Evolutionary conservation across 2,797 vertebrate species (phyloP).

Genomic region (Coilia nasus): DNA sequence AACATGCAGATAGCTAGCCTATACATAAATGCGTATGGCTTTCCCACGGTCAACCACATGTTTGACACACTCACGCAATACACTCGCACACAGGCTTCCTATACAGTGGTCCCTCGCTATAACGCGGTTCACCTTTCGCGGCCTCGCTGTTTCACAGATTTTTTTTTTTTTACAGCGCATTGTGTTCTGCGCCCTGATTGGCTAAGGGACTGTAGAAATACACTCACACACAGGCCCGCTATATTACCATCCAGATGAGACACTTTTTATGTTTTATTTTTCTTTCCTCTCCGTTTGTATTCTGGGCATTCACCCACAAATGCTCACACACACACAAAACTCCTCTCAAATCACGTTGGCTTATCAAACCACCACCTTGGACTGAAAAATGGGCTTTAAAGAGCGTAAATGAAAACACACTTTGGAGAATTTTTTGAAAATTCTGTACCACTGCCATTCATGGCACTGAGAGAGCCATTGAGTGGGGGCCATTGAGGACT

Average conservation of each 20-base stretch:
- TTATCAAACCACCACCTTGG: conserved; percentile 26
- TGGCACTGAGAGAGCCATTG: not conserved
- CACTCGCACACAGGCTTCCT: too few relatives aligned
- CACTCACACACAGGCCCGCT: not conserved
- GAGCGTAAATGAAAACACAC: conserved; percentile 8
- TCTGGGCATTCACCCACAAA: not conserved
- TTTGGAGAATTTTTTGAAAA: not conserved
- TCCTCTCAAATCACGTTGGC: conserved; percentile 1
- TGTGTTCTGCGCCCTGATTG: too few relatives aligned
- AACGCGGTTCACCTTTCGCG: too few relatives aligned
- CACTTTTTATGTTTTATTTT: not conserved
- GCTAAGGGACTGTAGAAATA: too few relatives aligned
- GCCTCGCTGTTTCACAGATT: too few relatives aligned
- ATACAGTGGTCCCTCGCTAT: too few relatives aligned
- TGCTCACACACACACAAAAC: not conserved
- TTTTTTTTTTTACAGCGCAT: too few relatives aligned
- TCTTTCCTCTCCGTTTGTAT: not conserved
- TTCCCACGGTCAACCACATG: too few relatives aligned
- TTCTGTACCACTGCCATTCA: conserved; percentile 13
- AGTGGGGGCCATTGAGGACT: not conserved
- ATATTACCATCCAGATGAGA: not conserved
- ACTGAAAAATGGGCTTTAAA: conserved; percentile 19
- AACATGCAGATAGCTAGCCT: too few relatives aligned
- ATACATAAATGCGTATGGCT: too few relatives aligned
- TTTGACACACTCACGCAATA: too few relatives aligned